Evolutionary conservation across 2,888 invertebrate species (phyloP).

Genomic region (Leptinotarsa juncta): DNA sequence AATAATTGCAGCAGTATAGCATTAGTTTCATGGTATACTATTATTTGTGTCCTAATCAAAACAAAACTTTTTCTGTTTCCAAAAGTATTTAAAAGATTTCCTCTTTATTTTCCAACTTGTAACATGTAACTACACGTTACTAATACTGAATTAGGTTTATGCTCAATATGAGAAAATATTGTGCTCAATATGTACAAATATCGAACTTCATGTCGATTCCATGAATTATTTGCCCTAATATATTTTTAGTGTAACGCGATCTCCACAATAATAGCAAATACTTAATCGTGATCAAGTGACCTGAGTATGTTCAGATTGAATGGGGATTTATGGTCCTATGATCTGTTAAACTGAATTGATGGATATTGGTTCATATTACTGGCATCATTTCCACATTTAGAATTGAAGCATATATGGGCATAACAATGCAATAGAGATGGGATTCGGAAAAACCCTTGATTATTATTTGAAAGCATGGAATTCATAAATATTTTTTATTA

Average conservation of each 20-base stretch:
- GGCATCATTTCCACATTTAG: slow-evolving; percentile 14
- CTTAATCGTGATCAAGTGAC: slow-evolving; percentile 12
- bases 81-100: no score
- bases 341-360: slow-evolving; percentile 23
- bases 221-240: background rate
- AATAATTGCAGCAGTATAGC: no score
- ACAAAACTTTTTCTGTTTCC: no score
- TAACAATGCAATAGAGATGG: background rate
- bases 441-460: background rate
- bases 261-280: background rate
- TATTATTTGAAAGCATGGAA: background rate
- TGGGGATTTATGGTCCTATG: slow-evolving; percentile 21
- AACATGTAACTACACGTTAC: no score
- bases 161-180: no score
- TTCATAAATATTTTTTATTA: no score
- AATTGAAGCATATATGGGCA: slow-evolving; percentile 1
- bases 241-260: background rate
- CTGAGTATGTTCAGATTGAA: slow-evolving; percentile 21
- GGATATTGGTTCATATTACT: slow-evolving; percentile 24
- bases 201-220: no score
- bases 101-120: no score
- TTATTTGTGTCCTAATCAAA: no score
- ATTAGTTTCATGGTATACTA: no score
- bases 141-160: no score
- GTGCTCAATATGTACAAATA: no score